Evolutionary conservation across 2,113 vertebrate species (phyloP), one percentile per base, ranked within the genome.

Genomic region (Bungarus multicinctus): DNA sequence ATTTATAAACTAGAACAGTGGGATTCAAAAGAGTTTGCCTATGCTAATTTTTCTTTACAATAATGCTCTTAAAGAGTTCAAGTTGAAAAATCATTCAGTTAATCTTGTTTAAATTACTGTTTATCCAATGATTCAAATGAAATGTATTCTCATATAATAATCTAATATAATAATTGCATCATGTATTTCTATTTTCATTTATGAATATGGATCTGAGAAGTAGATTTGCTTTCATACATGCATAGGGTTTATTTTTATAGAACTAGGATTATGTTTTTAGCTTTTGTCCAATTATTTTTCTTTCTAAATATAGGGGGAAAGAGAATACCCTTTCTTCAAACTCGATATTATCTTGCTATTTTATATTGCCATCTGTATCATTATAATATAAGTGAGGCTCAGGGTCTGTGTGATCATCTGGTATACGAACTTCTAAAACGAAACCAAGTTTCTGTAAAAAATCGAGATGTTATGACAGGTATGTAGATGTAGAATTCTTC

Each of bases 341-440:
- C 94, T 0, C 98, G 98, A 14, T 98, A 98, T 50, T 98, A 98
- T 94, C 98, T 99, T 96, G 98, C 99, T 39, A 97, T 99, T 57
- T 96, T 99, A 5, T 99, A 99, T 95, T 97, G 98, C 87, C 97
- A 98, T 64, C 95, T 99, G 2, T 99, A 98, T 95, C 97, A 97
- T 53, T 99, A 99, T 94, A 98, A 97, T 16, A 94, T 99, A 30
- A 97, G 97, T 93, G 98, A 99, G 90, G 99, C 99, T 86, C 98
- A 99, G 96, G 98, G 98, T 60, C 96, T 99, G 12, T 99, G 98
- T 90, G 99, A 99, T 97, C 97, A 98, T 95, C 97, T 99, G 94
- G 98, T 98, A 34, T 96, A 92, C 87, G 96, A 98, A 89, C 95
- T 99, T 88, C 97, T 99, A 60, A 97, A 95, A 52, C 95, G 95